Conservation (phyloP, 2,888 invertebrate genomes). For the Heliothis peltigera region DNA sequence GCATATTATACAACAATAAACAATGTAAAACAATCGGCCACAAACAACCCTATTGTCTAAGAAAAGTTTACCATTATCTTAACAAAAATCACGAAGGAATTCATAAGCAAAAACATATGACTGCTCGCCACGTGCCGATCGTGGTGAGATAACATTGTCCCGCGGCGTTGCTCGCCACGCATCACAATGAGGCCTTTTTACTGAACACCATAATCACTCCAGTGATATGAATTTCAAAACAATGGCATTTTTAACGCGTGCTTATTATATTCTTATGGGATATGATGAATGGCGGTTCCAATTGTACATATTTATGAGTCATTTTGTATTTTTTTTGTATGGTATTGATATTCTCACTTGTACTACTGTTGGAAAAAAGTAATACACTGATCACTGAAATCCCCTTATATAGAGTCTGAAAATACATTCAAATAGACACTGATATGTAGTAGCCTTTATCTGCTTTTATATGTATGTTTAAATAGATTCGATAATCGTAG, state of each 20-base stretch:
- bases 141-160: conserved; percentile 82
- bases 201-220: conserved; percentile 47
- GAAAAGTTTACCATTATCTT: conserved; percentile 32
- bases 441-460: background rate
- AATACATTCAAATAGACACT: background rate
- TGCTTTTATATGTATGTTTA: background rate
- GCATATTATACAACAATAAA: conserved; percentile 3
- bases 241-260: conserved; percentile 48
- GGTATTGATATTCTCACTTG: background rate
- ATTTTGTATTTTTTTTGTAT: conserved; percentile 8
- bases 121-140: conserved; percentile 81
- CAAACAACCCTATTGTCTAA: conserved; percentile 39
- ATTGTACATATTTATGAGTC: conserved; percentile 18
- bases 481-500: conserved; percentile 24
- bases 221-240: conserved; percentile 56
- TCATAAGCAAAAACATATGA: conserved; percentile 77
- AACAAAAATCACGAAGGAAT: conserved; percentile 57
- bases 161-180: conserved; percentile 41
- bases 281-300: conserved; percentile 34
- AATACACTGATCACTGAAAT: background rate
- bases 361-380: background rate
- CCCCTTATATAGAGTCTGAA: background rate
- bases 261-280: conserved; percentile 39
- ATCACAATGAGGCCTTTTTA: conserved; percentile 56
- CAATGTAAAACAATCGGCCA: conserved; percentile 21